Evolutionary conservation across 2,113 vertebrate genomes (phyloP).

Genomic region (Hydrochoerus hydrochaeris): DNA sequence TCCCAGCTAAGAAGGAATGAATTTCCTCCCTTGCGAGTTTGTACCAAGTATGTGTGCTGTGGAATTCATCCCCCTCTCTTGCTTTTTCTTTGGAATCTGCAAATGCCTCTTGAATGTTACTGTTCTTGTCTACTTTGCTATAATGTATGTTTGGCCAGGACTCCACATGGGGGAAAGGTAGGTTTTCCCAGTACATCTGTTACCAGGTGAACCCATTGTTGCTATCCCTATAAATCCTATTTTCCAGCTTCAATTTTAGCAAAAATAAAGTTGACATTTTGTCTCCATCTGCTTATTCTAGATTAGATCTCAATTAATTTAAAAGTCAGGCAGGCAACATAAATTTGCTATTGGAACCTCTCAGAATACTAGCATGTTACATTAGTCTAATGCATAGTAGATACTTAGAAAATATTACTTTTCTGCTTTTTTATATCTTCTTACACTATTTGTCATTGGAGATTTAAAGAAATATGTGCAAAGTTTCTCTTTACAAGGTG

Average conservation of each 20-base stretch:
- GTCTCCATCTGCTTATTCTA: not conserved
- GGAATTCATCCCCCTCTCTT: not conserved
- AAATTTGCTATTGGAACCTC: not conserved
- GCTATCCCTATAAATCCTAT: not conserved
- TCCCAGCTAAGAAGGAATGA: not conserved
- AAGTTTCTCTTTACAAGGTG: constrained; percentile 39
- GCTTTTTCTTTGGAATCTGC: not conserved
- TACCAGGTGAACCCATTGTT: not conserved
- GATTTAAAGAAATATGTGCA: not conserved
- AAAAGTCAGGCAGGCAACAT: constrained; percentile 14
- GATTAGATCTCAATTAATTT: constrained; percentile 25
- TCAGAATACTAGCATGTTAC: not conserved
- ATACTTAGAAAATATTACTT: not conserved
- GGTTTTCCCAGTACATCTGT: not conserved
- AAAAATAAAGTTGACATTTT: constrained; percentile 42
- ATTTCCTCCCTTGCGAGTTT: not conserved
- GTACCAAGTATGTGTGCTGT: not conserved
- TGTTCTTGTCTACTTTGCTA: not conserved
- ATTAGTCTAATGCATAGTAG: not conserved
- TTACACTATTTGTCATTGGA: constrained; percentile 34
- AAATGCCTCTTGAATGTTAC: not conserved
- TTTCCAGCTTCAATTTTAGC: not conserved
- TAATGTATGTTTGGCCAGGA: not conserved
- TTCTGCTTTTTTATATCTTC: not conserved
- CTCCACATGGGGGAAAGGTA: not conserved